Conservation (phyloP, 2,113 vertebrate species). For the Phylloscopus trochiloides region DNA sequence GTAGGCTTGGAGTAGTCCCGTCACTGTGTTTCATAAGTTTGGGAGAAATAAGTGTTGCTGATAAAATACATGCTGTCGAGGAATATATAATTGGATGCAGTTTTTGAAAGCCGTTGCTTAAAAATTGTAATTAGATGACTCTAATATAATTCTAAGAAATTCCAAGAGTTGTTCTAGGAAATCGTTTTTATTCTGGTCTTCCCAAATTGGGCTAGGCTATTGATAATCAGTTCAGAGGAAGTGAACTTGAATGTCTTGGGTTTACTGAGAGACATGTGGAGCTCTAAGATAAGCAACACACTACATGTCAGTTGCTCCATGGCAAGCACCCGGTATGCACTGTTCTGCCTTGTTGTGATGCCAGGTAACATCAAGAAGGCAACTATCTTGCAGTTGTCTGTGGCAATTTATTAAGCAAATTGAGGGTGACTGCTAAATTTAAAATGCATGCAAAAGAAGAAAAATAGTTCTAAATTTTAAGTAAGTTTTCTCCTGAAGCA, state of each 20-base stretch:
- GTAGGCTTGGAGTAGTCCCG: slow-evolving; percentile 37
- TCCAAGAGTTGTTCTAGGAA: neutral
- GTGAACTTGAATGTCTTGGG: neutral
- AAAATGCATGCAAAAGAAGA: neutral
- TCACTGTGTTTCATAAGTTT: neutral
- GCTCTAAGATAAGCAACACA: neutral
- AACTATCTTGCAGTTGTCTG: neutral
- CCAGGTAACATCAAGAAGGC: neutral
- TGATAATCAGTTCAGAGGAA: neutral
- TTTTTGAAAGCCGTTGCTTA: neutral
- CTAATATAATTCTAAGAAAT: neutral
- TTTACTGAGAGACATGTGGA: neutral
- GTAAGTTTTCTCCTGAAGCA: neutral
- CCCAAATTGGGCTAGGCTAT: neutral
- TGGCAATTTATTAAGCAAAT: neutral
- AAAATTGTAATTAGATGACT: neutral
- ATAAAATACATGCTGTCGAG: neutral
- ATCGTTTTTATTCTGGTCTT: neutral
- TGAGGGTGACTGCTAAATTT: neutral
- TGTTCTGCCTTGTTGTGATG: neutral
- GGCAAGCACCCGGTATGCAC: neutral
- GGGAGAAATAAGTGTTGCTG: slow-evolving; percentile 3
- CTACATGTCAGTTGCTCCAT: neutral
- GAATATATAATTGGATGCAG: neutral
- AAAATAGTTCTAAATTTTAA: neutral